Conservation (phyloP, 2,888 invertebrate species). For the Sesamia inferens region DNA sequence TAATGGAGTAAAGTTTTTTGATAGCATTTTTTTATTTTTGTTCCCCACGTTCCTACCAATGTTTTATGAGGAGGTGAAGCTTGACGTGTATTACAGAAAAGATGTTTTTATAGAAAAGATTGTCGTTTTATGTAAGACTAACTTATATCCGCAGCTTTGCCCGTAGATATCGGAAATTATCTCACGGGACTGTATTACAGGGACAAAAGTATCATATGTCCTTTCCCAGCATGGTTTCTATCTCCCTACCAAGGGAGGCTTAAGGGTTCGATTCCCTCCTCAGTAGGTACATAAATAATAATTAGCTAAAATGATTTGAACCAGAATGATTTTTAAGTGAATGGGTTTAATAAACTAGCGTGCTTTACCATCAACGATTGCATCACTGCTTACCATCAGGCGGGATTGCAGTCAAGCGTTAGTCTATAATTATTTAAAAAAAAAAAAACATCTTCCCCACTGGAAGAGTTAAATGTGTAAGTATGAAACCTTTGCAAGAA, state of each 20-base stretch:
- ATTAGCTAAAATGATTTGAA: background rate
- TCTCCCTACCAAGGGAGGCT: background rate
- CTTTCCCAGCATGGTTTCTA: background rate
- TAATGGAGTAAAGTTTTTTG: constrained; percentile 83
- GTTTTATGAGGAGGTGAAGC: background rate
- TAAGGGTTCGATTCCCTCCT: background rate
- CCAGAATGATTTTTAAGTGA: too few species aligned
- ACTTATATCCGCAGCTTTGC: background rate
- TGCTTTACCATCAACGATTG: too few species aligned
- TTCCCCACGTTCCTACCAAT: background rate
- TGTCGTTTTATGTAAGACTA: background rate
- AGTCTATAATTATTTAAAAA: too few species aligned
- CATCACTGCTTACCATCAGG: too few species aligned
- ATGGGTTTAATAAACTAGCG: too few species aligned
- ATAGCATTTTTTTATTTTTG: constrained; percentile 59
- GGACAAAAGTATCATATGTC: background rate
- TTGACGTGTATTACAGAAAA: background rate
- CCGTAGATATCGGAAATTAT: background rate
- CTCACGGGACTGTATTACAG: background rate
- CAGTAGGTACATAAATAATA: background rate
- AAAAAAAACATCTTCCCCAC: background rate
- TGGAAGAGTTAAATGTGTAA: background rate
- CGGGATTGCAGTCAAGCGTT: too few species aligned
- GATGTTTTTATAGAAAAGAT: background rate
- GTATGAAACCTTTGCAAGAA: background rate